Base-by-base conservation (phyloP, 1,140 invertebrate species). In the Hetaerina americana region DNA sequence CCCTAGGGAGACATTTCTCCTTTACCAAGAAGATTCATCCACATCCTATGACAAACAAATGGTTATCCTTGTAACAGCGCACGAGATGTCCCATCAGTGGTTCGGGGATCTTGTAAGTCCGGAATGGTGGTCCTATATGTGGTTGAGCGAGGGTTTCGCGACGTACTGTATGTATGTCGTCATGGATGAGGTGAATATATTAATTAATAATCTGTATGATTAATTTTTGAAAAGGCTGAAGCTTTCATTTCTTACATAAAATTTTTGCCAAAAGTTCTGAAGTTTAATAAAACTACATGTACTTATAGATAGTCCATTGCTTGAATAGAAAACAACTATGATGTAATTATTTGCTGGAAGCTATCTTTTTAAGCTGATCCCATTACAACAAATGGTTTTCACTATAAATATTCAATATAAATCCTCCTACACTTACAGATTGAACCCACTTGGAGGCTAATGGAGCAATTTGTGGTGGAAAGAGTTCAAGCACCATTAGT, bases 71-170 rank as follows among this genome's bases (percentile, higher is more conserved):
- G 82, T 85, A 28, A 85, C 87, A 40, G 81, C 83, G 66, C 88
- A 89, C 75, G 88, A 89, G 77, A 84, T 86, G 28, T 81, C 86
- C 1, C 88, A 89, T 74, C 67, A 68, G 83, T 89, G 88, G 88
- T 89, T 87, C 72, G 88, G 88, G 25, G 85, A 90, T 80, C 79
- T 86, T 10, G 88, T 90, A 1, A 89, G 87, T n/a, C 86, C 85
- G 70, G 79, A 86, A 18, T 90, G 87, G 87, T 90, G 89, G 89
- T 84, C 85, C 28, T 83, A 85, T 26, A 81, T 85, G 0, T 90
- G 89, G 88, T 77, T 91, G 0, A 89, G 89, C 74, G 88, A 90
- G 81, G 87, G 87, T 0, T 90, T 90, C 76, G 88, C 88, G 0
- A 82, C 85, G 74, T 90, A 86, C 73, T 86, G 88, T 74, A 82